Conservation (phyloP, 2,888 invertebrate species). For the Melipona beecheii region DNA sequence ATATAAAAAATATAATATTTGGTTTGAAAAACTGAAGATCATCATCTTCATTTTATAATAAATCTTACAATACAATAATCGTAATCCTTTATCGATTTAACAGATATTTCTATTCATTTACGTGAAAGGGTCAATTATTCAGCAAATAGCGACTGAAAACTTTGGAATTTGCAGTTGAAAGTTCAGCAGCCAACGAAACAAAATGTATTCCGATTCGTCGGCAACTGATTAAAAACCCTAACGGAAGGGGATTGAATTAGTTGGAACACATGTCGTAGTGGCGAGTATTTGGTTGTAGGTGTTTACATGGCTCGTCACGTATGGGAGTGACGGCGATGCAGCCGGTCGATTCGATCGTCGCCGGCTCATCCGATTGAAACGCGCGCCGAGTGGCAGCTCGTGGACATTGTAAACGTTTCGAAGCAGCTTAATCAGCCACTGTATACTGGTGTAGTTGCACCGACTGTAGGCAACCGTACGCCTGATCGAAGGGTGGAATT, state of each 20-base stretch:
- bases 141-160: not conserved
- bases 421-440: conserved; percentile 81
- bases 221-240: not conserved
- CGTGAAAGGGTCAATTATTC: too few relatives aligned
- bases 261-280: not conserved
- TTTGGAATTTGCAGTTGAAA: not conserved
- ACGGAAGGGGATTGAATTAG: not conserved
- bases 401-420: conserved; percentile 77
- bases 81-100: too few relatives aligned
- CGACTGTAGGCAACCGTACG: conserved; percentile 57
- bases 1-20: too few relatives aligned
- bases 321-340: conserved; percentile 43
- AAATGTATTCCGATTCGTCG: too few relatives aligned
- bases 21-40: too few relatives aligned
- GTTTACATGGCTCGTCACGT: conserved; percentile 21
- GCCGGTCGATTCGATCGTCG: conserved; percentile 40
- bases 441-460: conserved; percentile 66
- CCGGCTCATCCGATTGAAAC: conserved; percentile 76
- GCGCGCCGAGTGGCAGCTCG: conserved; percentile 66
- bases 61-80: too few relatives aligned
- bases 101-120: too few relatives aligned
- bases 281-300: not conserved
- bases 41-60: too few relatives aligned
- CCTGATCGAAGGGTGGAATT: conserved; percentile 57
- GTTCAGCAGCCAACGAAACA: not conserved